Evolutionary conservation across 2,888 invertebrate species (phyloP), one percentile per base, ranked within the genome.

Genomic region (Rhagium mordax): DNA sequence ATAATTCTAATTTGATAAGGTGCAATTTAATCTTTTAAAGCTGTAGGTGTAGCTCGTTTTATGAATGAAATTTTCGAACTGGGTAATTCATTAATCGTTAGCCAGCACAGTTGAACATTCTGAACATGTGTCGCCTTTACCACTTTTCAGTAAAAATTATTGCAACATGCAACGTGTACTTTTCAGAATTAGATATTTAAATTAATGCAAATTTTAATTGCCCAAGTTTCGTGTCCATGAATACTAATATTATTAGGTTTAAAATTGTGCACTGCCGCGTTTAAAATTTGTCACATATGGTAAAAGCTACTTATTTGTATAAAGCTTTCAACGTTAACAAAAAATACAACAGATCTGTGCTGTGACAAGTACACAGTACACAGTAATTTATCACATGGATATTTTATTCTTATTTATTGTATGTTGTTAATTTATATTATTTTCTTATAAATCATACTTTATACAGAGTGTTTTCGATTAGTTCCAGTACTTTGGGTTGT

Each of bases 1-100:
- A 57, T 24, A 27, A 57, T 24, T 57, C 55, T 57, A 57, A 57
- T 15, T 57, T 27, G 55, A 27, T 57, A 57, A 57, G 27, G 27
- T 57, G 55, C n/a, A 57, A 57, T 27, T 55, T 20, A 57, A 57
- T 27, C 10, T 27, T 57, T 27, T 27, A 5, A 6, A 27, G 55
- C 55, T 15, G 55, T 57, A 27, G 55, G 55, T 57, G 55, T 57
- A 27, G 55, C 6, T 27, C 15, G 15, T 27, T 57, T 57, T 27
- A 57, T 57, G 55, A 57, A 57, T 57, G 55, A 57, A 57, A 24
- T 27, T 57, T 57, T 57, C 55, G 27, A 57, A 27, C 13, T 24
- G n/a, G 6, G 21, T 20, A 20, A 55, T 55, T 55, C 21, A 13
- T 24, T 21, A 21, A 27, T 55, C n/a, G 55, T 13, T 24, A 24